Evolutionary conservation across 2,113 vertebrate genomes (phyloP).

Genomic region (Camarhynchus parvulus): DNA sequence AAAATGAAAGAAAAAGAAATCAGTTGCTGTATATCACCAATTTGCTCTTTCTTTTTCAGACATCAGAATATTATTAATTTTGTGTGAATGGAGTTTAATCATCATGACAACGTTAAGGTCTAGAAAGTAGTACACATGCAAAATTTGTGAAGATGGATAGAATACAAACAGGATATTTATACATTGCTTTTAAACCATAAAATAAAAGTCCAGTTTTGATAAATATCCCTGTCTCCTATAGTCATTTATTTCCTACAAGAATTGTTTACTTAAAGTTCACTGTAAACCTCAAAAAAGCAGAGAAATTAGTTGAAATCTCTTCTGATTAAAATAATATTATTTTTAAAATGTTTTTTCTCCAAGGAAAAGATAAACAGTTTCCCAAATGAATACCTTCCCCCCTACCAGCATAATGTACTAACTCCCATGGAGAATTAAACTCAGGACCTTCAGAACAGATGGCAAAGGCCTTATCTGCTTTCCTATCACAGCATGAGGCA

Average conservation of each 20-base stretch:
- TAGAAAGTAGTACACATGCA: neutral
- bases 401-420: neutral
- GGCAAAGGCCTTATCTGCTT: conserved; percentile 63
- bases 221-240: neutral
- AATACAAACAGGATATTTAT: neutral
- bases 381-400: conserved; percentile 25
- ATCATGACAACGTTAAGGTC: neutral
- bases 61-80: neutral
- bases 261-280: neutral
- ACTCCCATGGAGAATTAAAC: conserved; percentile 72
- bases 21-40: neutral
- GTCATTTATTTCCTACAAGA: neutral
- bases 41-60: neutral
- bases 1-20: neutral
- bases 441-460: conserved; percentile 69
- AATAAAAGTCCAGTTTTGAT: neutral
- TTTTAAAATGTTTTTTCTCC: conserved; percentile 7
- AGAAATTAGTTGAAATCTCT: neutral
- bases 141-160: neutral
- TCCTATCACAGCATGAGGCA: conserved; percentile 45
- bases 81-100: neutral
- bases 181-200: neutral
- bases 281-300: neutral
- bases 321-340: conserved; percentile 18
- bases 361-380: conserved; percentile 31